Conservation (phyloP, 2,113 vertebrate species). For the Ornithorhynchus anatinus region DNA sequence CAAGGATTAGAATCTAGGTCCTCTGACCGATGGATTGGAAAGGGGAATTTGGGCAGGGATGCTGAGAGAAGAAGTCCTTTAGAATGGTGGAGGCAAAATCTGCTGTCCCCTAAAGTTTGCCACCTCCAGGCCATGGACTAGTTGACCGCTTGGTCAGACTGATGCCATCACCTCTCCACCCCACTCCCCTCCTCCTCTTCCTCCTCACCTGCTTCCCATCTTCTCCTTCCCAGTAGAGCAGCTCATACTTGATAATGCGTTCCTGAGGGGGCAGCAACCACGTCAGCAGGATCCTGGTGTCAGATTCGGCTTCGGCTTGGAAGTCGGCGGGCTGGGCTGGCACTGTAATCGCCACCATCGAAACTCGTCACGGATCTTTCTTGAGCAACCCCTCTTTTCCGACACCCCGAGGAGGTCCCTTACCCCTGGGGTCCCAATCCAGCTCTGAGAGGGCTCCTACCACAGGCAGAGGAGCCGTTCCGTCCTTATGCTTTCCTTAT, state of each 20-base stretch:
- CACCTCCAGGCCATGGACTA: background rate
- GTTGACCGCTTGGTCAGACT: too few species aligned
- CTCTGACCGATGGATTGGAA: too few species aligned
- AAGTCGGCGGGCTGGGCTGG: conserved; percentile 88
- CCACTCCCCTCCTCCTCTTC: accelerated
- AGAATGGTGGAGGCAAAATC: too few species aligned
- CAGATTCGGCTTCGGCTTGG: conserved; percentile 91
- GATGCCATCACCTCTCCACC: too few species aligned
- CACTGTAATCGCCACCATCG: conserved; percentile 69
- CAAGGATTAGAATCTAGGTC: too few species aligned
- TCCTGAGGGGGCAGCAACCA: conserved; percentile 93
- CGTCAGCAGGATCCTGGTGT: conserved; percentile 87
- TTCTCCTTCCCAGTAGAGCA: conserved; percentile 88
- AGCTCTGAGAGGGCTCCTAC: background rate
- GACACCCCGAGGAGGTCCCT: too few species aligned
- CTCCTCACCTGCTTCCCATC: conserved; percentile 82
- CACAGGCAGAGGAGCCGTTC: background rate
- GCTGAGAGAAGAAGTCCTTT: too few species aligned
- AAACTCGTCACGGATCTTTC: too few species aligned
- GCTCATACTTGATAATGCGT: conserved; percentile 84
- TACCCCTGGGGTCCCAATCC: background rate
- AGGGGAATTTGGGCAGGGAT: too few species aligned
- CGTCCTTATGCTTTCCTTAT: background rate
- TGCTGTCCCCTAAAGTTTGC: too few species aligned
- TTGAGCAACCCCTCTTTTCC: too few species aligned